Conservation (phyloP, 2,888 invertebrate genomes). For the Drosophila mercatorum region DNA sequence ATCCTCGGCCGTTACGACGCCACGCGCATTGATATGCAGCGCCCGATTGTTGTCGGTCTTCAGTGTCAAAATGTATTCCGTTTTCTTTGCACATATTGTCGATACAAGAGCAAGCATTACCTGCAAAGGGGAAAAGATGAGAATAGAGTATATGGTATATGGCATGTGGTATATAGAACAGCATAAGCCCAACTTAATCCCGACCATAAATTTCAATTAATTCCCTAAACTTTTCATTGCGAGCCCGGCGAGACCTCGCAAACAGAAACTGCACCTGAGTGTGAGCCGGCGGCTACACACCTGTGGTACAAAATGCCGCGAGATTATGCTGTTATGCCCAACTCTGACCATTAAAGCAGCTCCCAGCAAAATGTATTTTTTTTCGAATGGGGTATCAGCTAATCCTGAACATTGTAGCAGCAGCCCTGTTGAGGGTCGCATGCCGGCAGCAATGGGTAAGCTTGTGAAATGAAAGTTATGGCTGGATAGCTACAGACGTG, state of each 20-base stretch:
- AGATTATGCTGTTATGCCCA: conserved; percentile 15
- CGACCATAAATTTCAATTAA: conserved; percentile 74
- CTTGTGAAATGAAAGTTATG: neutral
- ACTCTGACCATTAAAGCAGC: conserved; percentile 49
- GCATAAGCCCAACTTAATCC: conserved; percentile 33
- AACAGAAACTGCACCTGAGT: conserved; percentile 17
- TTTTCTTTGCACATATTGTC: conserved; percentile 81
- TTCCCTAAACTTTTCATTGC: conserved; percentile 62
- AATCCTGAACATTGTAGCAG: conserved; percentile 54
- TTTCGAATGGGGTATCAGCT: conserved; percentile 46
- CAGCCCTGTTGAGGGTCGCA: conserved; percentile 15
- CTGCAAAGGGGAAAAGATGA: conserved; percentile 46
- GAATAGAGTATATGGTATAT: conserved; percentile 2
- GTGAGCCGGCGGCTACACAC: conserved; percentile 29
- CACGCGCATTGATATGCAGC: conserved; percentile 82
- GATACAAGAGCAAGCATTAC: conserved; percentile 83
- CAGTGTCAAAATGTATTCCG: conserved; percentile 82
- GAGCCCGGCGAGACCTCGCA: conserved; percentile 4
- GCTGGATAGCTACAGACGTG: neutral
- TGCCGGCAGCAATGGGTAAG: neutral
- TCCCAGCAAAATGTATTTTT: conserved; percentile 53
- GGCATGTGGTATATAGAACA: conserved; percentile 3
- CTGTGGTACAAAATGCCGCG: conserved; percentile 50
- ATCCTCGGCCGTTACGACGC: conserved; percentile 82
- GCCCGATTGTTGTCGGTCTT: conserved; percentile 81